phyloP scores from a whole-genome alignment of 2,888 invertebrate genomes.

The Thera obeliscata region DNA sequence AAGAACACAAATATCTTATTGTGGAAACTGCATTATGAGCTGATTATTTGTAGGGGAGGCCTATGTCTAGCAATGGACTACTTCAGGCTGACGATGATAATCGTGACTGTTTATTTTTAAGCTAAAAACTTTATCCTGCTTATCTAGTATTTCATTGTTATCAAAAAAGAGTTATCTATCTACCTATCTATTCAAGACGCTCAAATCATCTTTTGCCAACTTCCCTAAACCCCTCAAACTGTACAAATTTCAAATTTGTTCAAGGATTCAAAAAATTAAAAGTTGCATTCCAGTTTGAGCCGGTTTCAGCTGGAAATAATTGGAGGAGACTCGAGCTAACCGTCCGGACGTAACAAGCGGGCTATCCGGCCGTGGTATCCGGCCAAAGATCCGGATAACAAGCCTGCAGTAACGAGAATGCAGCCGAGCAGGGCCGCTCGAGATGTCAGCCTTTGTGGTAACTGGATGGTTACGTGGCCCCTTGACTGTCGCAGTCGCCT shows the following conservation, averaged over 20 bases:
- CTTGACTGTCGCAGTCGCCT: slow-evolving; percentile 13
- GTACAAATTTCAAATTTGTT: slow-evolving; percentile 26
- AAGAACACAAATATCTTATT: too few relatives aligned
- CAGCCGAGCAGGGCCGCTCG: slow-evolving; percentile 54
- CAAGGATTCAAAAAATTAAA: slow-evolving; percentile 52
- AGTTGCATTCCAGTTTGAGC: slow-evolving; percentile 65
- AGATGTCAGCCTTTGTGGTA: slow-evolving; percentile 52
- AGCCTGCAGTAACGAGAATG: slow-evolving; percentile 65
- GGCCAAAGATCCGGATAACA: slow-evolving; percentile 57
- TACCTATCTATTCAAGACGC: background rate
- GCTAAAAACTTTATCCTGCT: too few relatives aligned
- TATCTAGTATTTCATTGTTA: too few relatives aligned
- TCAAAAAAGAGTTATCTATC: too few relatives aligned
- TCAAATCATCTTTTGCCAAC: background rate
- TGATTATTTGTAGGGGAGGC: too few relatives aligned
- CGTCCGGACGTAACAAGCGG: slow-evolving; percentile 60
- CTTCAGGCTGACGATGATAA: too few relatives aligned
- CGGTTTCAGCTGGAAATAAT: slow-evolving; percentile 76
- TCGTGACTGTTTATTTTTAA: too few relatives aligned
- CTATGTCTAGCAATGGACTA: too few relatives aligned
- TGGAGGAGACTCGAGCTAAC: slow-evolving; percentile 81
- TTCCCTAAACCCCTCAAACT: slow-evolving; percentile 4
- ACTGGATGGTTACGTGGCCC: slow-evolving; percentile 6
- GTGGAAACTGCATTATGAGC: too few relatives aligned
- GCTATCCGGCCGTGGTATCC: slow-evolving; percentile 35